Base-by-base conservation (phyloP, 2,888 invertebrate genomes). In the Drosophila imparisetae region DNA sequence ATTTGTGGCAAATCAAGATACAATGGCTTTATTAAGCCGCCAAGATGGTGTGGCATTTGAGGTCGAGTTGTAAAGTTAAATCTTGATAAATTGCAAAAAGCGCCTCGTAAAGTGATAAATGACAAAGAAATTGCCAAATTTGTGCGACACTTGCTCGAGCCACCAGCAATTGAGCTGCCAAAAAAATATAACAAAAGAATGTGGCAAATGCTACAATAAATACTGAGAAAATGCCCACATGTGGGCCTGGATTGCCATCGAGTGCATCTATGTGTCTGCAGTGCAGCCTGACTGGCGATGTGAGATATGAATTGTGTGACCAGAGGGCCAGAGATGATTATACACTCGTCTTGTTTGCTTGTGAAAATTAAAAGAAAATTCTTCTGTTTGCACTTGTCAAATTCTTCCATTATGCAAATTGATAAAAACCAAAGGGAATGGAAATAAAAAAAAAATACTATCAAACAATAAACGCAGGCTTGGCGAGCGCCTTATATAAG, bases 11-110 rank as follows among this genome's bases (percentile, higher is more conserved):
- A 76, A 76, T 69, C 77, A 72, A 34, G 50, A 10, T 50, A 69
- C 76, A 80, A 76, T 63, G 54, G 75, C 65, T 60, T 66, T 73
- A 78, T 65, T 62, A 69, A 66, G 61, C 48, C 64, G 48, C 48
- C 29, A 36, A 61, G 42, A 54, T 48, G 62, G 13, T 42, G 24
- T 57, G 67, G 52, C 78, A 71, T 71, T 83, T 88, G 65, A 75
- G 66, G 79, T 75, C 49, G 55, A 63, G 83, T 64, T 78, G 78
- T 72, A 60, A 81, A 89, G 89, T 83, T 78, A 80, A 83, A 80
- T 85, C 88, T 83, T 89, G 87, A 91, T 86, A 90, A 91, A 90
- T 89, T 78, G 78, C 74, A 75, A 69, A 85, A 86, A 80, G 36
- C 58, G 80, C 72, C 82, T 21, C 73, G 70, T 79, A 66, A 72